Percentiles rank a stretch among this genome's conserved stretches.
Conservation (phyloP, 1,140 invertebrate genomes). For the Nymphalis io region DNA sequence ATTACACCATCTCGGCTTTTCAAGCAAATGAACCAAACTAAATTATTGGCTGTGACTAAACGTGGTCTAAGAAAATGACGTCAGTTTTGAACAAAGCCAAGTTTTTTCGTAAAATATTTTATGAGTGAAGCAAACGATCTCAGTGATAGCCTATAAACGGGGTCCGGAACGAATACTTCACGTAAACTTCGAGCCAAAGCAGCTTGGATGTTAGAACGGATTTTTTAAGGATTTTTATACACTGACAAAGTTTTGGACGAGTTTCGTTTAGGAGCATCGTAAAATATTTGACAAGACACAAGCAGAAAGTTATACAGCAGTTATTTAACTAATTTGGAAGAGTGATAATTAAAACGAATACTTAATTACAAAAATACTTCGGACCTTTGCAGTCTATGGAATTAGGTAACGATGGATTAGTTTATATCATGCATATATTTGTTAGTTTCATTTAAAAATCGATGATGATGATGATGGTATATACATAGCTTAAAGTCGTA, state of each 20-base stretch:
- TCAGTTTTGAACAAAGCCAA: slow-evolving; percentile 1
- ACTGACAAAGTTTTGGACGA: neutral
- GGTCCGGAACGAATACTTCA: slow-evolving; percentile 10
- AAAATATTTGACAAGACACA: slow-evolving; percentile 1
- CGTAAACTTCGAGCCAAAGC: slow-evolving; percentile 13
- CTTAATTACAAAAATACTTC: too few species aligned
- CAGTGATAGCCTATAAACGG: slow-evolving; percentile 16
- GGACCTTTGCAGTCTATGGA: too few species aligned
- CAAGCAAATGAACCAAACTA: neutral
- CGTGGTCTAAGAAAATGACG: slow-evolving; percentile 3
- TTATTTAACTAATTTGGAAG: neutral
- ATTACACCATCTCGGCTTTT: neutral
- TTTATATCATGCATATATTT: too few species aligned
- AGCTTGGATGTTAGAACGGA: slow-evolving; percentile 5
- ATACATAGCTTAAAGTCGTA: too few species aligned
- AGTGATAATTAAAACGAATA: too few species aligned
- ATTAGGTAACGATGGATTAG: too few species aligned
- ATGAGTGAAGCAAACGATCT: slow-evolving; percentile 11
- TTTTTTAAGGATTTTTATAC: slow-evolving; percentile 8
- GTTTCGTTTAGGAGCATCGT: neutral
- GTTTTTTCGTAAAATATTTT: slow-evolving; percentile 8
- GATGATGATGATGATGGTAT: too few species aligned
- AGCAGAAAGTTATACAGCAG: neutral
- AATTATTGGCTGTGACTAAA: neutral
- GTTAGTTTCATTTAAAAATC: too few species aligned